Conservation (phyloP, 2,113 vertebrate genomes). For the Colaptes auratus region DNA sequence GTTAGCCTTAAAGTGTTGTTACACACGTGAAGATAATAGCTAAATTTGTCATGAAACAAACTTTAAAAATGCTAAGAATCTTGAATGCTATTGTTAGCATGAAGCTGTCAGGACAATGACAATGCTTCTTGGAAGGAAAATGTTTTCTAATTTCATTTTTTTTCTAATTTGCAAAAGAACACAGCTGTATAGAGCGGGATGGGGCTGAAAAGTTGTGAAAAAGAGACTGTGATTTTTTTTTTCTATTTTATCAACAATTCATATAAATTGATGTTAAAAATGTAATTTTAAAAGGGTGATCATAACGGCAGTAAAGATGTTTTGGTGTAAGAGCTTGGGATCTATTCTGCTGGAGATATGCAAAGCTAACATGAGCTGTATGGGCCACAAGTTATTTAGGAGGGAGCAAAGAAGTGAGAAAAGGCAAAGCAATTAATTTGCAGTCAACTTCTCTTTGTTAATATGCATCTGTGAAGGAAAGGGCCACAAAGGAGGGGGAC, state of each 20-base stretch:
- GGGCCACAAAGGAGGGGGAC: neutral
- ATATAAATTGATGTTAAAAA: neutral
- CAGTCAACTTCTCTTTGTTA: neutral
- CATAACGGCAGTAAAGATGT: neutral
- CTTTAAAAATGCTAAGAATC: neutral
- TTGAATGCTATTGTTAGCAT: neutral
- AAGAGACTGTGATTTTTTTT: too few relatives aligned
- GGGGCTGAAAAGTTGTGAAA: neutral
- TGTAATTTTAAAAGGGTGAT: neutral
- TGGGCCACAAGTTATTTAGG: neutral
- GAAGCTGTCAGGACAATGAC: neutral
- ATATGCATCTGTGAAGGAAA: neutral
- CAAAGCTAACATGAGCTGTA: neutral
- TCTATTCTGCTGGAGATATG: neutral
- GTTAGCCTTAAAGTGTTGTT: neutral
- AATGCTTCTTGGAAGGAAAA: neutral
- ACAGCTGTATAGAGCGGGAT: fast-evolving
- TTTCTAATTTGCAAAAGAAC: neutral
- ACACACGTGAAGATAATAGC: neutral
- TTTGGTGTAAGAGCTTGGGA: neutral
- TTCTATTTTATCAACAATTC: neutral
- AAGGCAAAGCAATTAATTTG: slow-evolving; percentile 30
- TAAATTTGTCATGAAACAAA: neutral
- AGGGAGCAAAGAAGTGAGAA: neutral
- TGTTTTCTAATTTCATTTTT: neutral